These are phyloP conservation scores for Saxidomus purpurata DNA, from an alignment of 1,140 invertebrate genomes.

Conservation along the genomic window DNA sequence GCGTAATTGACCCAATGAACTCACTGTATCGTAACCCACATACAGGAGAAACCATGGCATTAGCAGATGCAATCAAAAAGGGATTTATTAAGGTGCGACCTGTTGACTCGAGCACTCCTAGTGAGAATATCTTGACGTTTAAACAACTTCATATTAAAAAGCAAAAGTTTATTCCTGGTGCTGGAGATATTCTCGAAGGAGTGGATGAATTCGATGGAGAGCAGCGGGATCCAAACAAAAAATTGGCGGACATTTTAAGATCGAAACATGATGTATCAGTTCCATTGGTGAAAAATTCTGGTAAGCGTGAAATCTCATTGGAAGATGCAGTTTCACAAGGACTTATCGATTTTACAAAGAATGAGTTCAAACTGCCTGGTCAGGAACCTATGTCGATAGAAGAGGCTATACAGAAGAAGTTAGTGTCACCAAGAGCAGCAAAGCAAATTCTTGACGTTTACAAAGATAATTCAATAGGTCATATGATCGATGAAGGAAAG, in stretches of 20 bases:
- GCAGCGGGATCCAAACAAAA: constrained; percentile 87
- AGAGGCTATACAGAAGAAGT: constrained; percentile 93
- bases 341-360: constrained; percentile 88
- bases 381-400: constrained; percentile 90
- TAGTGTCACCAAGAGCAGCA: constrained; percentile 95
- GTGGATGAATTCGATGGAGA: constrained; percentile 86
- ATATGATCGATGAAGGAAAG: constrained; percentile 91
- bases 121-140: constrained; percentile 91
- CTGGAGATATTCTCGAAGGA: constrained; percentile 92
- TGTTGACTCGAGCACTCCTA: constrained; percentile 70
- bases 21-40: constrained; percentile 81
- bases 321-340: constrained; percentile 93
- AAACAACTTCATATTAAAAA: constrained; percentile 82
- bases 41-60: constrained; percentile 84
- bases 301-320: constrained; percentile 89
- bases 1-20: constrained; percentile 80
- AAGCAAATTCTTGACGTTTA: constrained; percentile 80
- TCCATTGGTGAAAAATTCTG: constrained; percentile 82
- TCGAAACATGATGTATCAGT: constrained; percentile 66
- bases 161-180: constrained; percentile 87
- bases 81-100: constrained; percentile 87
- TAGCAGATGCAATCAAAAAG: constrained; percentile 88
- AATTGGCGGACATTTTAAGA: constrained; percentile 46
- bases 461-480: constrained; percentile 76
- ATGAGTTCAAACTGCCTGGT: constrained; percentile 82